These are phyloP conservation scores for Brachionus asplanchnoidis DNA, from an alignment of 1,140 invertebrate species.

Conservation along the genomic window DNA sequence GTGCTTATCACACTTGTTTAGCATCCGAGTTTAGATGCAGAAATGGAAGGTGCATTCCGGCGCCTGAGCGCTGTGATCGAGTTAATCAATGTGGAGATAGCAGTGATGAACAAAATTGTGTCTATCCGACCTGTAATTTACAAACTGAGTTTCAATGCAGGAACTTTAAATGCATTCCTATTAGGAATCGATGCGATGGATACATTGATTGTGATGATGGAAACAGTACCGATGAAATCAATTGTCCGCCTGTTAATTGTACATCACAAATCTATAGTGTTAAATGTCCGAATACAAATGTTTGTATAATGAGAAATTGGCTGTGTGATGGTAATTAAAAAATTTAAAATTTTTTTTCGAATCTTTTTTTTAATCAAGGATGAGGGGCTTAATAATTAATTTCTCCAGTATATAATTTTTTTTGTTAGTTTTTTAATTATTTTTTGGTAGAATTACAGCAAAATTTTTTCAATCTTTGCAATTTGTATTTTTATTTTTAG, in stretches of 20 bases:
- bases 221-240: conserved; percentile 81
- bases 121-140: conserved; percentile 65
- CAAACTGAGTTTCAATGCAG: conserved; percentile 76
- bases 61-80: conserved; percentile 87
- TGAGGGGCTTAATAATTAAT: too few relatives aligned
- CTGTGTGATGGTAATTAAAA: conserved; percentile 7
- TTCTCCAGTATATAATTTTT: too few relatives aligned
- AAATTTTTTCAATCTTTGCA: too few relatives aligned
- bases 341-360: not conserved
- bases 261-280: not conserved
- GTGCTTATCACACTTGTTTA: conserved; percentile 66
- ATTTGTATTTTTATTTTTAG: too few relatives aligned
- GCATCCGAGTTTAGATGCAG: conserved; percentile 71
- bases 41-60: conserved; percentile 87
- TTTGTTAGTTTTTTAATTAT: too few relatives aligned
- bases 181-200: not conserved
- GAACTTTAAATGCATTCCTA: conserved; percentile 60
- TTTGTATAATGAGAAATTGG: conserved; percentile 26
- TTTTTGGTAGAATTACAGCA: too few relatives aligned
- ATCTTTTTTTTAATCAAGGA: too few relatives aligned
- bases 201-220: conserved; percentile 38
- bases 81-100: conserved; percentile 89
- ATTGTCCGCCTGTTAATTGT: conserved; percentile 21
- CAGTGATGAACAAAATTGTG: conserved; percentile 69
- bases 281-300: conserved; percentile 34